Conservation (phyloP, 2,888 invertebrate species). For the Opisthograptis luteolata region DNA sequence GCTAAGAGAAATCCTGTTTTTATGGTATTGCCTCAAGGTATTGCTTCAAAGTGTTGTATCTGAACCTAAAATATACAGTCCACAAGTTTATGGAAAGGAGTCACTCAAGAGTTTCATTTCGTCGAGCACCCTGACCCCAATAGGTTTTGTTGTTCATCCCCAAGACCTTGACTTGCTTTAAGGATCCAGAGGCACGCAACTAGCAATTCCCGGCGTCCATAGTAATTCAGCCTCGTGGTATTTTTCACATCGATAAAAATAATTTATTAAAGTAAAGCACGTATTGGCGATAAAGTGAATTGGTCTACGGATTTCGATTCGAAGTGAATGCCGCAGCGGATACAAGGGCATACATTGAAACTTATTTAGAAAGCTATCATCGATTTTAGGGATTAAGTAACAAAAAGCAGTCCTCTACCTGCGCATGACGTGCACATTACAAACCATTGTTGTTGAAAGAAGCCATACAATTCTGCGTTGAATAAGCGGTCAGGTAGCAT, state of each 20-base stretch:
- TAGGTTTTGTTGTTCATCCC: too few species aligned
- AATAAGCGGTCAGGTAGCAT: slow-evolving; percentile 78
- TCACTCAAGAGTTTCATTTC: too few species aligned
- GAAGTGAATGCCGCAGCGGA: not conserved
- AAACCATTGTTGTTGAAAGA: slow-evolving; percentile 68
- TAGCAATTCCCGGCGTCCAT: slow-evolving; percentile 42
- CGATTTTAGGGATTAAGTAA: slow-evolving; percentile 40
- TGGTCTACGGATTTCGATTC: slow-evolving; percentile 3
- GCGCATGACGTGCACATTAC: slow-evolving; percentile 55
- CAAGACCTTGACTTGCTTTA: slow-evolving; percentile 52
- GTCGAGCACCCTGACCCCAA: too few species aligned
- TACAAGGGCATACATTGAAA: slow-evolving; percentile 18
- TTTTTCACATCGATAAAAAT: slow-evolving; percentile 23
- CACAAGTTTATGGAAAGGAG: too few species aligned
- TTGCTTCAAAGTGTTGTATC: too few species aligned
- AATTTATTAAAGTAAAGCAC: slow-evolving; percentile 21
- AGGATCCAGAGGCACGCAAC: slow-evolving; percentile 55
- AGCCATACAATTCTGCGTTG: slow-evolving; percentile 71
- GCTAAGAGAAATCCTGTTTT: too few species aligned
- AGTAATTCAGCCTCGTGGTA: slow-evolving; percentile 11
- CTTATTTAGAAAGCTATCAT: slow-evolving; percentile 28
- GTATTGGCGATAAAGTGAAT: slow-evolving; percentile 17
- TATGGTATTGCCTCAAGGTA: too few species aligned
- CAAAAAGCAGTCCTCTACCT: slow-evolving; percentile 67
- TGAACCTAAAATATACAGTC: too few species aligned